phyloP scores from a whole-genome alignment of 2,113 vertebrate genomes.

The Rhynchomys soricoides region DNA sequence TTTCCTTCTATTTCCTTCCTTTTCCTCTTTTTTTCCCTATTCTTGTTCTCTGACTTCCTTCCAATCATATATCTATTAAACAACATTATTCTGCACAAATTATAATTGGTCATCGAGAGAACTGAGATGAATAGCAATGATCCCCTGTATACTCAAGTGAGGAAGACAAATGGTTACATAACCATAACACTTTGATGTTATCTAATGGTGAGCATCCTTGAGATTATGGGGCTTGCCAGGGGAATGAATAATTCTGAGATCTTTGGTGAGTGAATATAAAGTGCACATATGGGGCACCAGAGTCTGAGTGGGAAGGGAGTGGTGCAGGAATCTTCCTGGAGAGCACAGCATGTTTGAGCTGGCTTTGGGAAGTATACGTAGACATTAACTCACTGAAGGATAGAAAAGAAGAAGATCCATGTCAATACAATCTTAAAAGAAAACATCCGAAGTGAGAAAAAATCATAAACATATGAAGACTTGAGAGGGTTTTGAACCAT shows the following conservation, averaged over 20 bases:
- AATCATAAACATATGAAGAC: not conserved
- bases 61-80: not conserved
- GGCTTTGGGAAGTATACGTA: not conserved
- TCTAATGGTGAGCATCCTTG: not conserved
- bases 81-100: not conserved
- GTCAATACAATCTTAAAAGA: not conserved
- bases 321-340: not conserved
- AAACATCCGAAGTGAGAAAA: not conserved
- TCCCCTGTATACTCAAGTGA: not conserved
- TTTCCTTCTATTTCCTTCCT: no score
- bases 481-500: not conserved
- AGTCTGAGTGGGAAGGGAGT: not conserved
- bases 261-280: not conserved
- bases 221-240: not conserved
- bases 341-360: not conserved
- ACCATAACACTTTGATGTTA: no score
- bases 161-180: not conserved
- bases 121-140: not conserved
- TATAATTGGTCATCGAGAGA: not conserved
- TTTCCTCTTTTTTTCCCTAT: not conserved
- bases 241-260: fast-evolving
- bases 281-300: not conserved
- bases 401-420: not conserved
- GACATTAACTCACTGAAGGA: not conserved
- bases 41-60: not conserved